Evolutionary conservation across 2,888 invertebrate genomes (phyloP), one percentile per base, ranked within the genome.

Genomic region (Rhimphoctona megacephalus): DNA sequence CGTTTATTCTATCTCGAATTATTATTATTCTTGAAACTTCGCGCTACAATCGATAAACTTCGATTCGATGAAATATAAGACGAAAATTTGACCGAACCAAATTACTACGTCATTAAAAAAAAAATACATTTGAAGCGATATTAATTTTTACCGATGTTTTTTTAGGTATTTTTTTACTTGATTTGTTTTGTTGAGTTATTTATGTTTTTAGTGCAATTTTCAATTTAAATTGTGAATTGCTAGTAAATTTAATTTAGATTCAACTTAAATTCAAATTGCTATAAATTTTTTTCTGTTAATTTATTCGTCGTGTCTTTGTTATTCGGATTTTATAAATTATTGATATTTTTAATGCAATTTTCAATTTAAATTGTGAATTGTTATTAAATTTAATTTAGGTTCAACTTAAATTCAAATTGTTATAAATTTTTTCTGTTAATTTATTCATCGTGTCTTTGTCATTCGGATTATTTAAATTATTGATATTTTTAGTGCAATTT

Each of bases 1-100:
- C 5, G 36, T 4, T 36, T 19, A 74, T 61, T 61, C 19, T 25
- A 61, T 22, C 9, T 74, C 22, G 39, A 19, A 36, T 66, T 49
- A 77, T 77, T 36, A 77, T 77, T 66, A 77, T 77, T 33, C 66
- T 22, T 46, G n/a, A 19, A 76, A 17, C 30, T 30, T 46, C 73
- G 30, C 14, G 9, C 6, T 61, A 54, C 11, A 39, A 73, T 73
- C 73, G 73, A 73, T 73, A 54, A 54, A 73, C n/a, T 43, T 14
- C 36, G 39, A 43, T 61, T 25, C 39, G n/a, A 39, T 57, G 52
- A 72, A 52, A 72, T 25, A 25, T 33, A 17, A 49, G 33, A 72
- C 33, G 33, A 17, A 49, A 17, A 8, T 7, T 54, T 30, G 22
- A 17, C 30, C 46, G 8, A 9, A 61, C 17, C 30, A 30, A 6